phyloP scores from a whole-genome alignment of 2,797 vertebrate species.

The Apogon hyalosoma region DNA sequence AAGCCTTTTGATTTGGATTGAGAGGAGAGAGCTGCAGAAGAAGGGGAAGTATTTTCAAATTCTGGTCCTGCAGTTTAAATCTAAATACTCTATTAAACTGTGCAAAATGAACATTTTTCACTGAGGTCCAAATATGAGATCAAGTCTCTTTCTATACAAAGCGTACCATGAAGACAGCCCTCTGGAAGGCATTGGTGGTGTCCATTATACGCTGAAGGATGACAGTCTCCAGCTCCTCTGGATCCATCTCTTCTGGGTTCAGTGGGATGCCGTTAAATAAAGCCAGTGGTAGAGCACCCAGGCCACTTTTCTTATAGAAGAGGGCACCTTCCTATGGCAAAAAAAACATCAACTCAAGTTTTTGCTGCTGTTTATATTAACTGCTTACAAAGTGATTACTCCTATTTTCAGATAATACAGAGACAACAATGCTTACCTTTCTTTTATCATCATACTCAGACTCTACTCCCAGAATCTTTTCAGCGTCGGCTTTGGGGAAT shows the following conservation, averaged over 20 bases:
- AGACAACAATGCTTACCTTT: slow-evolving; percentile 79
- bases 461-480: slow-evolving; percentile 85
- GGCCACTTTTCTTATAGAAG: slow-evolving; percentile 91
- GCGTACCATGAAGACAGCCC: slow-evolving; percentile 90
- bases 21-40: no score
- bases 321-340: slow-evolving; percentile 86
- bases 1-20: no score
- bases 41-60: no score
- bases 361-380: not conserved
- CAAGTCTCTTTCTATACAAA: not conserved
- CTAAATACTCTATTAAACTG: not conserved
- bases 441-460: slow-evolving; percentile 90
- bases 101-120: not conserved
- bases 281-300: slow-evolving; percentile 90
- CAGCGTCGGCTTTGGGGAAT: slow-evolving; percentile 86
- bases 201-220: slow-evolving; percentile 92
- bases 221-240: slow-evolving; percentile 88
- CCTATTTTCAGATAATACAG: not conserved
- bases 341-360: slow-evolving; percentile 17
- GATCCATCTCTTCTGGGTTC: slow-evolving; percentile 88
- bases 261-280: slow-evolving; percentile 96
- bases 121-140: not conserved
- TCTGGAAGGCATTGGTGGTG: slow-evolving; percentile 89
- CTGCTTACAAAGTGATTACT: not conserved
- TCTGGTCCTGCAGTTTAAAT: not conserved